Evolutionary conservation across 2,113 vertebrate species (phyloP), one percentile per base, ranked within the genome.

Genomic region (Chaenocephalus aceratus): DNA sequence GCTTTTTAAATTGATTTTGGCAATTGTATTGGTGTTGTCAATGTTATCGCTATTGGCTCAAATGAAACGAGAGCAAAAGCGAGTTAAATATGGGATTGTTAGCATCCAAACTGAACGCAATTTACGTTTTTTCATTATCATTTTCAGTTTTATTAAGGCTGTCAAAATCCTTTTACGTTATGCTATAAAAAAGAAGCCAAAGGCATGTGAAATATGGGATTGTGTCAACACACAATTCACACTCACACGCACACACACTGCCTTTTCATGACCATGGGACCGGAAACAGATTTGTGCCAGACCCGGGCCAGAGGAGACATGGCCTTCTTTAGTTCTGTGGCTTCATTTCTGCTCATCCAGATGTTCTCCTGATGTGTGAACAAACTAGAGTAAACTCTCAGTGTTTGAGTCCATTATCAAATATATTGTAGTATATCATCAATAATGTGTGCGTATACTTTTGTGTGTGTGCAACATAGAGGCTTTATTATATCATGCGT

Each of bases 301-400:
- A 72, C 72, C 77, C n/a, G 15, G 41, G 0, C 57, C 77, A 70
- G 10, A 53, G 23, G 49, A 68, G 49, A 1, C 57, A 14, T 26
- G 49, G 52, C 77, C 58, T 15, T 63, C 18, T 36, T 41, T 57
- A 45, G 57, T 18, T 51, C 21, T 56, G 21, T 41, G 11, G 36
- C 60, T 23, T 70, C 5, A 23, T 51, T 52, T 57, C 11, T n/a
- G 34, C 41, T n/a, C 65, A 52, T 69, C 78, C 74, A 78, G 66
- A 75, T 84, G 82, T 81, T 66, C 41, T 53, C 30, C 73, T 60
- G 65, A 5, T 67, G 66, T 14, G 10, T 46, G 49, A 6, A 0
- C 6, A 1, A 54, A 45, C 48, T 41, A 58, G 6, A 6, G 41
- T 48, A 15, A 0, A 4, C 16, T 34, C 16, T 59, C 10, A 14